phyloP scores from a whole-genome alignment of 2,888 invertebrate species.

The Orchesella flavescens region DNA sequence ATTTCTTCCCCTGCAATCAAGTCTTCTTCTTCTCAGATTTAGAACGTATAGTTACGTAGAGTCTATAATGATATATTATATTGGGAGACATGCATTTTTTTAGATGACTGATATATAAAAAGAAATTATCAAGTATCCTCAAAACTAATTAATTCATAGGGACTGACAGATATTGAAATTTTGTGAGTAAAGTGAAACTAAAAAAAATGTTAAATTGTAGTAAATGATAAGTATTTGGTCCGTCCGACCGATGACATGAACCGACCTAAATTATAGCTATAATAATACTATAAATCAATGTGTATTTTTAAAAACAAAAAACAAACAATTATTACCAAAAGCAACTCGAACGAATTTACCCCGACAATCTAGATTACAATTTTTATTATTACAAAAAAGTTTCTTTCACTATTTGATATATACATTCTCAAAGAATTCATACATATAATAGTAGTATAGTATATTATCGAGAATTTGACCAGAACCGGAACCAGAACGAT shows the following conservation, averaged over 20 bases:
- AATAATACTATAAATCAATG: background rate
- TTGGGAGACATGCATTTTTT: background rate
- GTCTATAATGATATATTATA: background rate
- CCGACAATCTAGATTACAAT: conserved; percentile 51
- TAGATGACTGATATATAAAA: conserved; percentile 5
- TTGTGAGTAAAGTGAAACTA: background rate
- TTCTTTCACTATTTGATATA: background rate
- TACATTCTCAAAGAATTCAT: background rate
- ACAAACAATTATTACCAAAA: conserved; percentile 34
- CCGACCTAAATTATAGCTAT: conserved; percentile 41
- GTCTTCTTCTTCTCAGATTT: background rate
- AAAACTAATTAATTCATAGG: background rate
- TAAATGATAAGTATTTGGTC: conserved; percentile 43
- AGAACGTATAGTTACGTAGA: too few species aligned
- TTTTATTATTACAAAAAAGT: background rate
- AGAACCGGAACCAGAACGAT: background rate
- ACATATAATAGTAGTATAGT: too few species aligned
- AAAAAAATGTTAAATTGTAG: background rate
- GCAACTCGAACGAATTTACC: conserved; percentile 59
- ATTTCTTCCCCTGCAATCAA: conserved; percentile 7
- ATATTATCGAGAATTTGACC: conserved; percentile 1
- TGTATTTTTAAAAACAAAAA: conserved; percentile 10
- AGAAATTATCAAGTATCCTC: conserved; percentile 6
- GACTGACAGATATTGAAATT: background rate
- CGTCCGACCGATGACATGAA: conserved; percentile 50